phyloP scores from a whole-genome alignment of 2,113 vertebrate species.

The Eolophus roseicapilla region DNA sequence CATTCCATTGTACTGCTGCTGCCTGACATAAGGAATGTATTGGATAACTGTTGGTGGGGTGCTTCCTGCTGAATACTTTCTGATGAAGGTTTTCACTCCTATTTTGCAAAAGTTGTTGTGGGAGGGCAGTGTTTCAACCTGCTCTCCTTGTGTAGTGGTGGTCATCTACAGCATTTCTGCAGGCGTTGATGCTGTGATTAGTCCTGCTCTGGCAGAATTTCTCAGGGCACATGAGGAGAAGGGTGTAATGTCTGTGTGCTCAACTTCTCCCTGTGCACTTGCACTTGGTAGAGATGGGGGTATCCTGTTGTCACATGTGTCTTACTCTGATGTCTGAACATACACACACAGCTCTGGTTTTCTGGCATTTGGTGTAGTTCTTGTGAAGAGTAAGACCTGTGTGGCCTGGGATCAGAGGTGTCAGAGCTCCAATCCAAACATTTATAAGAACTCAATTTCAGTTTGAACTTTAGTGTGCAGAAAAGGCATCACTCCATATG shows the following conservation, averaged over 20 bases:
- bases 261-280: neutral
- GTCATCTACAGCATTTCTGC: too few species aligned
- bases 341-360: too few species aligned
- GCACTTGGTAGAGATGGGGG: neutral
- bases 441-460: fast-evolving
- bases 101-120: too few species aligned
- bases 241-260: neutral
- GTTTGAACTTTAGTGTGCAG: too few species aligned
- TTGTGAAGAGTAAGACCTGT: neutral
- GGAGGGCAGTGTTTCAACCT: too few species aligned
- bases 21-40: too few species aligned
- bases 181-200: neutral
- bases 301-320: neutral
- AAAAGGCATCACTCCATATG: neutral
- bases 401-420: neutral
- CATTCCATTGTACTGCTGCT: too few species aligned
- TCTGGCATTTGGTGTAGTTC: neutral
- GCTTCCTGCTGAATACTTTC: too few species aligned
- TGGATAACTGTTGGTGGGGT: too few species aligned
- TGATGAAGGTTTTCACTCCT: too few species aligned
- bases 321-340: neutral
- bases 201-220: neutral
- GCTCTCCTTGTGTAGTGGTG: too few species aligned
- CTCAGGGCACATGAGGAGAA: neutral
- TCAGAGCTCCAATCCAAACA: neutral